Conservation (phyloP, 2,113 vertebrate species). For the Atlantisia rogersi region DNA sequence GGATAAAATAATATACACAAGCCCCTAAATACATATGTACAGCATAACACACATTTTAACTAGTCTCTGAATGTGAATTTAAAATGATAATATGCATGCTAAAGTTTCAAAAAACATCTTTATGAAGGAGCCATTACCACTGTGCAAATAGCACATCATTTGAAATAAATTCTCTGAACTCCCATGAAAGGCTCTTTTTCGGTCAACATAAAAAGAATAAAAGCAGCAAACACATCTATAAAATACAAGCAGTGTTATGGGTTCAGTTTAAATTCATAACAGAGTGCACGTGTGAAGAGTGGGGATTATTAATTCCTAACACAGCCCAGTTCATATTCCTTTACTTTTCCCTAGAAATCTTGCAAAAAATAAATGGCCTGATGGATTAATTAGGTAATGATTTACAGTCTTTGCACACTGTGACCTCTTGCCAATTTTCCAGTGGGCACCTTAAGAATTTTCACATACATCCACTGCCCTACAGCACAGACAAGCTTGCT, state of each 20-base stretch:
- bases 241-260: neutral
- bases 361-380: neutral
- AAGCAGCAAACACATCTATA: neutral
- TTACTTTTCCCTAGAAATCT: neutral
- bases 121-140: constrained; percentile 59
- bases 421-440: neutral
- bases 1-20: constrained; percentile 67
- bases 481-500: neutral
- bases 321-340: neutral
- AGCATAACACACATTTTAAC: constrained; percentile 58
- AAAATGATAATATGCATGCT: constrained; percentile 50
- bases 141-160: constrained; percentile 66
- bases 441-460: neutral
- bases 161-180: constrained; percentile 53
- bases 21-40: constrained; percentile 64
- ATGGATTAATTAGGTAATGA: neutral
- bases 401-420: neutral
- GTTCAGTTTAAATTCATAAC: neutral
- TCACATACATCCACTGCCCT: neutral
- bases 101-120: constrained; percentile 62
- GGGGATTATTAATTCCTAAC: neutral
- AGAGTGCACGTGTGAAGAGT: neutral
- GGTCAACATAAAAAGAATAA: constrained; percentile 11
- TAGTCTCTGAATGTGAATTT: constrained; percentile 55
- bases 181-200: constrained; percentile 19